phyloP scores from a whole-genome alignment of 2,113 vertebrate genomes.

The Ophthalmolycus amberensis region DNA sequence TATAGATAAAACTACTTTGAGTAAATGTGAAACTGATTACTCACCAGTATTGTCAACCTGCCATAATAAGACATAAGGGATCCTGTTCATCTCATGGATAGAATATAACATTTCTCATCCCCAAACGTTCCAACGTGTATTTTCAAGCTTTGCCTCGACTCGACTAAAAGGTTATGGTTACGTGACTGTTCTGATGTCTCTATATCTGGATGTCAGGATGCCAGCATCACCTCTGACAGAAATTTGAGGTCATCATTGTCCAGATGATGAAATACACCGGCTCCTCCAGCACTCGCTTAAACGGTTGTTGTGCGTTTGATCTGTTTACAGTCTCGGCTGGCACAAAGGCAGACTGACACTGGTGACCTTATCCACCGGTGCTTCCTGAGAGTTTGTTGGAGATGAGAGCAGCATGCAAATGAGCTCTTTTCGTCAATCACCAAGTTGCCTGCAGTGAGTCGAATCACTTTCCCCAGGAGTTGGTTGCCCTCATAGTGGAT shows the following conservation, averaged over 20 bases:
- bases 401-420: constrained; percentile 74
- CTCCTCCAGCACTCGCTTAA: constrained; percentile 24
- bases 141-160: no score
- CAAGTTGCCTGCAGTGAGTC: constrained; percentile 51
- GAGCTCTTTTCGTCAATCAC: constrained; percentile 66
- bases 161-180: background rate
- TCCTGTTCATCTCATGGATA: background rate
- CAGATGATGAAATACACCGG: constrained; percentile 33
- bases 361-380: constrained; percentile 74
- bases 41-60: background rate
- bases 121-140: no score
- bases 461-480: constrained; percentile 62
- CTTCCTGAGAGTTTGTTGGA: constrained; percentile 60
- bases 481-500: constrained; percentile 42
- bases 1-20: background rate
- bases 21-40: background rate
- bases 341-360: constrained; percentile 64
- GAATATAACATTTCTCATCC: background rate
- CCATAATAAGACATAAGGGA: background rate
- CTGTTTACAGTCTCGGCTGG: constrained; percentile 59
- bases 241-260: constrained; percentile 43
- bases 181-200: background rate
- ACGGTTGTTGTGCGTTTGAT: constrained; percentile 58
- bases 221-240: constrained; percentile 28
- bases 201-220: background rate